Base-by-base conservation (phyloP, 2,888 invertebrate genomes). In the Hydrotaea diabolus region DNA sequence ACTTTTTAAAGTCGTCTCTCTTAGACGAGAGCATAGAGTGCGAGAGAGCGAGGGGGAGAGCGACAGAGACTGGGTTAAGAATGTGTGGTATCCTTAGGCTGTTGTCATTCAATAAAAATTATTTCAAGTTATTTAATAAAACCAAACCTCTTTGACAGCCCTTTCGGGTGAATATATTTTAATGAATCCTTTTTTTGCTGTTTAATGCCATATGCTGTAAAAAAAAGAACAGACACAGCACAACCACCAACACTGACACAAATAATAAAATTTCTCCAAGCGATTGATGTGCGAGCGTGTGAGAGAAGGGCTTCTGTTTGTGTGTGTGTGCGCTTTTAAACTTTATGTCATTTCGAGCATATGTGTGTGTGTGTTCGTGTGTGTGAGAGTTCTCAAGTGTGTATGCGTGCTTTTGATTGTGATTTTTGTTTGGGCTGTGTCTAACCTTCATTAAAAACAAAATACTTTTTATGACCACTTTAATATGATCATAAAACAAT, bases 391-490 rank as follows among this genome's bases (percentile, higher is more conserved):
- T 26, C 26, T 59, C 26, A 59, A 59, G 59, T 59, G 26, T 62
- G 62, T 62, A 23, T 36, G 31, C 62, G 31, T 62, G 62, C 31
- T 36, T 62, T 62, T 62, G 62, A 17, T 62, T 62, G 62, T 62
- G 62, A 62, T 71, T 72, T 72, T 46, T 55, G 46, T 77, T 73
- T 26, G 46, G 21, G 55, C 55, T 73, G 26, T 81, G 19, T 81
- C 59, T 77, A 73, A 77, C 64, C 73, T 77, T 77, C 57, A 66
- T 66, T 81, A 77, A 73, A 71, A 66, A 77, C 21, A 73, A 46
- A 72, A 72, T 57, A 43, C 21, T 64, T 75, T 78, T 71, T 75
- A 76, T 17, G 39, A 72, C 55, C 53, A 75, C 53, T 75, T 75
- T 31, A 17, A 43, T 62, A 43, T 64, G 57, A 78, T 74, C 64